These are phyloP conservation scores for Odontocolon sp. DNA, from an alignment of 2,888 invertebrate genomes.

Conservation along the genomic window DNA sequence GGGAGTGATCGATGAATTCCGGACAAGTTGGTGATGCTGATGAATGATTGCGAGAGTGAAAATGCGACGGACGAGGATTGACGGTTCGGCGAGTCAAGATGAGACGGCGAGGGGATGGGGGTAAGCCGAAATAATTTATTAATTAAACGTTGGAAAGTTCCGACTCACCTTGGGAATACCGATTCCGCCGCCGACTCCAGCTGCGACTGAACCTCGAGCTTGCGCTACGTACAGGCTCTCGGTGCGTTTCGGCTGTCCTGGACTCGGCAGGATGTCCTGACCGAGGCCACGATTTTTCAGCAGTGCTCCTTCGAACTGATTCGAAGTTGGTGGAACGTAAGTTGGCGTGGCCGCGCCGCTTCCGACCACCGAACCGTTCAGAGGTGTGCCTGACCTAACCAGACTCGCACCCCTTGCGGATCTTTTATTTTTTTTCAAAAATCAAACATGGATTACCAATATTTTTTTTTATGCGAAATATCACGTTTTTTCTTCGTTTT, in stretches of 20 bases:
- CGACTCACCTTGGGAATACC: constrained; percentile 72
- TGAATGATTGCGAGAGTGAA: neutral
- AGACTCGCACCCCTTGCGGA: constrained; percentile 83
- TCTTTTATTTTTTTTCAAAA: constrained; percentile 66
- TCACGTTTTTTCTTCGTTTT: neutral
- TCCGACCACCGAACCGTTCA: constrained; percentile 80
- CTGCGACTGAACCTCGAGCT: constrained; percentile 79
- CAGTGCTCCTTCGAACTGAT: constrained; percentile 91
- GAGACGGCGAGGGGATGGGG: neutral
- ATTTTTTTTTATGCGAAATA: neutral
- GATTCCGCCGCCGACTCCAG: constrained; percentile 67
- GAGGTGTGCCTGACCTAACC: constrained; percentile 76
- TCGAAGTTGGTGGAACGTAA: constrained; percentile 81
- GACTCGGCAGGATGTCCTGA: constrained; percentile 94
- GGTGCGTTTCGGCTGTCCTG: constrained; percentile 93
- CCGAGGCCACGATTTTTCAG: constrained; percentile 90
- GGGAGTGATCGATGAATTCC: neutral
- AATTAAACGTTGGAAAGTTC: constrained; percentile 3
- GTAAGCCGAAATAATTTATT: constrained; percentile 28
- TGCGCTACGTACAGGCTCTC: constrained; percentile 92
- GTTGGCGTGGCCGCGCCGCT: constrained; percentile 83
- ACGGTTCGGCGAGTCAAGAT: too few relatives aligned
- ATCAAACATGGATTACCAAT: neutral
- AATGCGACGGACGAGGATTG: neutral
- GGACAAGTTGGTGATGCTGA: constrained; percentile 4